Evolutionary conservation across 2,113 vertebrate genomes (phyloP).

Genomic region (Dipodomys stephensi): DNA sequence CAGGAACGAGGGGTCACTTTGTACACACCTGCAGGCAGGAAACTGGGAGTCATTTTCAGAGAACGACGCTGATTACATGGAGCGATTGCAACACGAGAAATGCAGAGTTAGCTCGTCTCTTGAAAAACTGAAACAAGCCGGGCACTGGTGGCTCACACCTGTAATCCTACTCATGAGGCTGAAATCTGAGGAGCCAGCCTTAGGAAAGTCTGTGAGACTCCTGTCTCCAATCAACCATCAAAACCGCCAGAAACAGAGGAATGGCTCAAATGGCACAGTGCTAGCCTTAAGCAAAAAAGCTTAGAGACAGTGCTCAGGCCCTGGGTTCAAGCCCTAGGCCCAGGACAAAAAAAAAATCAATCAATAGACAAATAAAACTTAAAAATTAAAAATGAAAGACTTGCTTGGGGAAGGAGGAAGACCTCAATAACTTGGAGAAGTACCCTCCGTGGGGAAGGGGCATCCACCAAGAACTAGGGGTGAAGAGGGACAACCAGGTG

Average conservation of each 20-base stretch:
- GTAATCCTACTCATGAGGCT: neutral
- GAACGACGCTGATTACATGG: rapidly evolving
- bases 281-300: no score
- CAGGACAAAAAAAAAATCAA: no score
- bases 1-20: slow-evolving; percentile 99
- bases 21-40: slow-evolving; percentile 92
- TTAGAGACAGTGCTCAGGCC: no score
- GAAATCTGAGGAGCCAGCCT: no score
- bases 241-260: no score
- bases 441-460: neutral
- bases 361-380: no score
- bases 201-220: no score
- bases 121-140: neutral
- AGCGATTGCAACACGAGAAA: neutral
- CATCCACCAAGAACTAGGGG: neutral
- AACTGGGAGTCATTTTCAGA: slow-evolving; percentile 51
- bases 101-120: neutral
- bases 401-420: neutral
- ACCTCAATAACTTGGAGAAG: rapidly evolving
- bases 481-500: neutral
- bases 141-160: no score
- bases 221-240: no score
- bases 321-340: no score
- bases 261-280: no score
- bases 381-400: no score